Evolutionary conservation across 2,113 vertebrate genomes (phyloP), one percentile per base, ranked within the genome.

Genomic region (Todiramphus saurophagus): DNA sequence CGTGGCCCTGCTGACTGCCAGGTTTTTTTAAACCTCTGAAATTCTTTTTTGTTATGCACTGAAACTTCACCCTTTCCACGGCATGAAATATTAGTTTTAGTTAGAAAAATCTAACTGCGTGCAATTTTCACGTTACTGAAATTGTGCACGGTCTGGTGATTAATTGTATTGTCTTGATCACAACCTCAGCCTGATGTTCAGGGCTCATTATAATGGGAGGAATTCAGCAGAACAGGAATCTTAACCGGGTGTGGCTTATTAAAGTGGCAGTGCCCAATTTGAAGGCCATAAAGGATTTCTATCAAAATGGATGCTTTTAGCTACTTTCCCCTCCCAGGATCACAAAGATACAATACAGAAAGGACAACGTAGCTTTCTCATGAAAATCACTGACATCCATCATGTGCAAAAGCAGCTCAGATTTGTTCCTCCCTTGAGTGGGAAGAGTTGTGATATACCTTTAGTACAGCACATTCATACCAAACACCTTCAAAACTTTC

Each of bases 151-250:
- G 95, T 97, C 96, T 91, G 90, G 89, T 97, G 97, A 98, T 97
- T 98, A 97, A 98, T 98, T 98, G 79, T 95, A 97, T 97, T 96
- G 94, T 97, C 97, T 96, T 96, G 94, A 97, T 97, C 95, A 94
- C n/a, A 66, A 93, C 92, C 91, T 97, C 91, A 97, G 82, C 95
- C 96, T 97, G 96, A 97, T 95, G 90, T 96, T 96, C 90, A 93
- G 95, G 95, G 90, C 89, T 98, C 96, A 96, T 97, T 97, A 98
- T 89, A 95, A 79, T 17, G 0, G 67, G 89, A 95, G 89, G 93
- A 97, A 97, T 96, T 96, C 96, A 91, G 51, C 93, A 96, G 94
- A 97, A 97, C 94, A 83, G 7, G 62, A 96, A 94, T 96, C 87
- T 95, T 96, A 97, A 94, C 93, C 97, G 98, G 96, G 96, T 97